Base-by-base conservation (phyloP, 2,888 invertebrate species). In the Tetropium fuscum region DNA sequence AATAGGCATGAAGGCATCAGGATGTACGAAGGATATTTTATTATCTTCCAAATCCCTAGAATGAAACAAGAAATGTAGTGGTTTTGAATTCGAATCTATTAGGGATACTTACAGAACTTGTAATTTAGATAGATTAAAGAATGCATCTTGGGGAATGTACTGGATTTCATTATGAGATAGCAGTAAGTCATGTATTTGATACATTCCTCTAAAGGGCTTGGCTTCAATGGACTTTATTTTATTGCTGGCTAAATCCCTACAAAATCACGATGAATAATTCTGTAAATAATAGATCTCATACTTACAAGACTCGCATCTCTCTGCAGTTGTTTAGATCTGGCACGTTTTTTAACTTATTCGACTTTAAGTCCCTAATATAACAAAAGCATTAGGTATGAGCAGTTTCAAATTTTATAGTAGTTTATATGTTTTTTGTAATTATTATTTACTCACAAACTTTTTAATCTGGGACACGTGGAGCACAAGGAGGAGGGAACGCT, bases 21-120 rank as follows among this genome's bases (percentile, higher is more conserved):
- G 88, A 82, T 97, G 92, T 69, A 97, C 95, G 73, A 87, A 87
- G 53, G 89, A 87, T 68, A 97, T 94, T 72, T 86, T 84, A 82
- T 97, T 97, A 75, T 90, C 90, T 81, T 95, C 94, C 77, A 97
- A 83, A 81, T 97, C 93, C 68, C 97, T 97, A 86, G 53, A n/a
- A n/a, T 36, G 18, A 36, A 34, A 34, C 5, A 32, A 32, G 15
- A 13, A 13, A 34, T 6, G 7, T 5, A n/a, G n/a, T n/a, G n/a
- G n/a, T n/a, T n/a, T n/a, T n/a, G n/a, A n/a, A n/a, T n/a, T n/a
- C n/a, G n/a, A n/a, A n/a, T n/a, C 32, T 10, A 13, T 40, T 11
- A 27, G 20, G 0, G 34, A 7, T 59, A 89, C 95, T 90, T 83
- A 97, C 97, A 97, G 84, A 69, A 94, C 88, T 85, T 95, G 93